Evolutionary conservation across 1,140 invertebrate genomes (phyloP).

Genomic region (Chrysomallon squamiferum): DNA sequence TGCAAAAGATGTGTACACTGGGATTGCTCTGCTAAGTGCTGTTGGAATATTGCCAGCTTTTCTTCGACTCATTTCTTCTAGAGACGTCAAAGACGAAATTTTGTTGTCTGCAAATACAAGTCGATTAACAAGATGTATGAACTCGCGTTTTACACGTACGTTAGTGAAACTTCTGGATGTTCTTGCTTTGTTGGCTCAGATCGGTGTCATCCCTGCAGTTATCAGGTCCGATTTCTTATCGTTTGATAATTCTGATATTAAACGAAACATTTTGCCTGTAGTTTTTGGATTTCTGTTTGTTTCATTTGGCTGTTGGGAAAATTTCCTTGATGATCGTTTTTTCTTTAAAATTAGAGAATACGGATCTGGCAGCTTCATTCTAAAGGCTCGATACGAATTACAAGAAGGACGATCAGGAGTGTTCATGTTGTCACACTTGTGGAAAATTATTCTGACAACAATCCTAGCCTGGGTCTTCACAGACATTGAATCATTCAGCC

Average conservation of each 20-base stretch:
- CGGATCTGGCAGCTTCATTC: slow-evolving; percentile 1
- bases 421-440: slow-evolving; percentile 17
- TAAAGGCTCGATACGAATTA: slow-evolving; percentile 20
- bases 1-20: slow-evolving; percentile 87
- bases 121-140: not conserved
- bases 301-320: slow-evolving; percentile 96
- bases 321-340: slow-evolving; percentile 77
- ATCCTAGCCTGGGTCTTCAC: slow-evolving; percentile 26
- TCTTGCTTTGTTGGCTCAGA: slow-evolving; percentile 18
- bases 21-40: slow-evolving; percentile 92
- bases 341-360: slow-evolving; percentile 3
- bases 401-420: slow-evolving; percentile 27
- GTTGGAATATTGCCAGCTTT: slow-evolving; percentile 87
- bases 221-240: slow-evolving; percentile 7
- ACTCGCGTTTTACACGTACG: not conserved
- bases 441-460: slow-evolving; percentile 34
- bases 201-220: slow-evolving; percentile 27
- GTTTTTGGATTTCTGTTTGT: slow-evolving; percentile 75
- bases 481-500: not conserved
- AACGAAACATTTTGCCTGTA: not conserved
- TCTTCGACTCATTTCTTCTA: slow-evolving; percentile 20
- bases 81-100: not conserved
- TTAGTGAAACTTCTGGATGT: slow-evolving; percentile 15
- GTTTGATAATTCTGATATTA: not conserved
- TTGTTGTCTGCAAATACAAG: too few species aligned